Evolutionary conservation across 2,888 invertebrate species (phyloP).

Genomic region (Gnatocerus cornutus): DNA sequence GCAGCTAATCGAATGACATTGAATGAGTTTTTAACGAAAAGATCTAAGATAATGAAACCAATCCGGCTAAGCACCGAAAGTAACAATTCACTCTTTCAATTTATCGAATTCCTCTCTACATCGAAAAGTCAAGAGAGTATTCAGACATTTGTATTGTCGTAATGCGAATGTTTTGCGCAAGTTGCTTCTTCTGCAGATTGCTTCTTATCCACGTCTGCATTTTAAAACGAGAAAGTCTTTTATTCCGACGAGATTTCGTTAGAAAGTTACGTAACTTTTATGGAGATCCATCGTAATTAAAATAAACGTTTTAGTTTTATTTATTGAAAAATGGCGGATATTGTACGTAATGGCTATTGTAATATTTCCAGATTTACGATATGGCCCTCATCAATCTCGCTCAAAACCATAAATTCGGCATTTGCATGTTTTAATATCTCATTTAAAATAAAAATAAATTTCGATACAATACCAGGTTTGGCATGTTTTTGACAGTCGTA

Average conservation of each 20-base stretch:
- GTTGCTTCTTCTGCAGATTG: conserved; percentile 24
- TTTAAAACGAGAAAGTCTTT: conserved; percentile 15
- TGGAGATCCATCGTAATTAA: too few relatives aligned
- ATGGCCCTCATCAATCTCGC: too few relatives aligned
- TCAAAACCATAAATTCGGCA: too few relatives aligned
- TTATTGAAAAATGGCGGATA: too few relatives aligned
- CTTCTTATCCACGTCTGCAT: conserved; percentile 28
- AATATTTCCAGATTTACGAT: too few relatives aligned
- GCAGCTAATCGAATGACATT: neutral
- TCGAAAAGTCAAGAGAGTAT: conserved; percentile 27
- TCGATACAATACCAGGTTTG: neutral
- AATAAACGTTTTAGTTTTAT: too few relatives aligned
- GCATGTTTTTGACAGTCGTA: conserved; percentile 10
- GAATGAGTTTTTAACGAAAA: neutral
- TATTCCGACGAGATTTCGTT: conserved; percentile 11
- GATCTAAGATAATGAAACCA: conserved; percentile 31
- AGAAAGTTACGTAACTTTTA: neutral
- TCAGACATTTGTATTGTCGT: conserved; percentile 34
- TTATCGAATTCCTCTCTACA: conserved; percentile 36
- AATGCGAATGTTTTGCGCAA: conserved; percentile 38
- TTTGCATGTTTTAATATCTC: neutral
- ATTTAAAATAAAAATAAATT: conserved; percentile 1
- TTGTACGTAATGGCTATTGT: too few relatives aligned
- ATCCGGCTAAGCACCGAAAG: conserved; percentile 20
- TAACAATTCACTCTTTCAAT: conserved; percentile 31